Percentiles rank a stretch among this genome's conserved stretches.
phyloP scores from a whole-genome alignment of 2,888 invertebrate species.

The Camptogramma bilineatum region DNA sequence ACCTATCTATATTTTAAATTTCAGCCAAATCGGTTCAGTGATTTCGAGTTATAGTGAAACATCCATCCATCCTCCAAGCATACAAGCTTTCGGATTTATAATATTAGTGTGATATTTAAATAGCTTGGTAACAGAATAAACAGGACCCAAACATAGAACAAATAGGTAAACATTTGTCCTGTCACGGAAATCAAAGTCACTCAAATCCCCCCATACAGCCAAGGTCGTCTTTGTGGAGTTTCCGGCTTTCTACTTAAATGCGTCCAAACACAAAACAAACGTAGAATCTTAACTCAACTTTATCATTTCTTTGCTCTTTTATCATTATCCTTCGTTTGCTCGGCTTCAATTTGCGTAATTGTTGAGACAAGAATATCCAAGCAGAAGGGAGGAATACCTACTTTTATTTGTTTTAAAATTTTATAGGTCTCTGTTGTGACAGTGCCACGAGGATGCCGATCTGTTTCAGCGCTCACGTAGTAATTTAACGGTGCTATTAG shows the following conservation, averaged over 20 bases:
- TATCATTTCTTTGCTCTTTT: slow-evolving; percentile 47
- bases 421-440: neutral
- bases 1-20: no score
- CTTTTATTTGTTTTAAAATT: slow-evolving; percentile 25
- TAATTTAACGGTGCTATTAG: slow-evolving; percentile 11
- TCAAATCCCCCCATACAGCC: no score
- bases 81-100: no score
- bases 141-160: no score
- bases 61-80: no score
- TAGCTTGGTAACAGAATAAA: no score
- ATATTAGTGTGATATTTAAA: no score
- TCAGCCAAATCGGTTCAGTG: no score
- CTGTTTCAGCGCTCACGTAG: slow-evolving; percentile 10
- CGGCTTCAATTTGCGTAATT: slow-evolving; percentile 37
- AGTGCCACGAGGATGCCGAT: neutral
- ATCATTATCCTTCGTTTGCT: slow-evolving; percentile 46
- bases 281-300: slow-evolving; percentile 44
- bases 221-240: neutral
- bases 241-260: slow-evolving; percentile 12
- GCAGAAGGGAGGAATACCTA: slow-evolving; percentile 14
- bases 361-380: slow-evolving; percentile 17
- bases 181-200: no score
- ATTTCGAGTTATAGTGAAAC: no score
- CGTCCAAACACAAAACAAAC: slow-evolving; percentile 44
- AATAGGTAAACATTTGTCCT: no score